Percentiles rank a stretch among this genome's conserved stretches.
Evolutionary conservation across 2,113 vertebrate species (phyloP).

Genomic region (Accipiter cooperii): DNA sequence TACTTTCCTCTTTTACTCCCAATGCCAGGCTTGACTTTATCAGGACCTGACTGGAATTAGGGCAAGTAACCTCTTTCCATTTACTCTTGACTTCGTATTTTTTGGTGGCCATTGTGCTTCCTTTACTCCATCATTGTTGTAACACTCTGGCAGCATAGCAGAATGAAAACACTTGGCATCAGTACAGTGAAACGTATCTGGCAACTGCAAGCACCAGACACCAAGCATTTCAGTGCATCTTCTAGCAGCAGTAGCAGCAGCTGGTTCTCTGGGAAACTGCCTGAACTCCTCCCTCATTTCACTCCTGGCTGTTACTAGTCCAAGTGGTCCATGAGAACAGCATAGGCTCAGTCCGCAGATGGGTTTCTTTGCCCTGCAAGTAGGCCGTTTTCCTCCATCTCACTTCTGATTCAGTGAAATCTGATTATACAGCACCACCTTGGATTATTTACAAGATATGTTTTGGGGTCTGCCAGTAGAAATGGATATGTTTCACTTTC

Average conservation of each 20-base stretch:
- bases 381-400: background rate
- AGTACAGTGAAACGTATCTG: background rate
- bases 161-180: background rate
- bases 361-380: background rate
- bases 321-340: background rate
- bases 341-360: background rate
- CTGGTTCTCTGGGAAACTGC: background rate
- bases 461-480: background rate
- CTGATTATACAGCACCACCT: background rate
- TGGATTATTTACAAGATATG: background rate
- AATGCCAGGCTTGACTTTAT: background rate
- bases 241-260: background rate
- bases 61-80: background rate
- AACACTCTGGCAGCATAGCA: background rate
- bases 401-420: background rate
- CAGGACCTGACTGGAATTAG: background rate
- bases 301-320: background rate
- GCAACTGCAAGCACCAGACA: background rate
- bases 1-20: background rate
- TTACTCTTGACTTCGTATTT: background rate
- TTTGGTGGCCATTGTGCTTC: background rate
- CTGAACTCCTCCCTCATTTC: background rate
- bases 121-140: background rate
- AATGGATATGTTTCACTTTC: background rate
- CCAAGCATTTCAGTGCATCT: background rate